A percentile compares a stretch with the other conserved stretches of the same genome.
phyloP scores from a whole-genome alignment of 2,797 vertebrate species.

The Sebastes baramenuke region DNA sequence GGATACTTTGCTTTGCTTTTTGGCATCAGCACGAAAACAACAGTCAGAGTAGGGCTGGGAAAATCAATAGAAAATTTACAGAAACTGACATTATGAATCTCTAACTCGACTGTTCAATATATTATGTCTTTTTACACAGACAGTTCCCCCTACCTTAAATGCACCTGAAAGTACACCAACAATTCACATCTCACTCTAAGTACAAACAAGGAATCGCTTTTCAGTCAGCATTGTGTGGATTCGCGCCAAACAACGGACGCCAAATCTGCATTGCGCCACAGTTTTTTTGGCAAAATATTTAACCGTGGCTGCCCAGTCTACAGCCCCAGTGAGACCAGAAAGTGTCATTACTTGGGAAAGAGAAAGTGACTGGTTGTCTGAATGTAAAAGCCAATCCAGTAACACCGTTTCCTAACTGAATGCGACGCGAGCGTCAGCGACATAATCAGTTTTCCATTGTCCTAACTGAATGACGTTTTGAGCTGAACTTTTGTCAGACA shows the following conservation, averaged over 20 bases:
- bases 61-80: background rate
- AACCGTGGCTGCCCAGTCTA: background rate
- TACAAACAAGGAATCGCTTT: background rate
- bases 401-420: too few species aligned
- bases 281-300: background rate
- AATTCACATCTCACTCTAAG: background rate
- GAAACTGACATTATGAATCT: background rate
- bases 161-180: background rate
- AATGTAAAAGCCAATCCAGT: background rate
- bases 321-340: background rate
- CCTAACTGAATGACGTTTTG: too few species aligned
- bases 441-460: too few species aligned
- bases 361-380: background rate
- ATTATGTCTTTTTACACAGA: background rate
- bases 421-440: accelerated
- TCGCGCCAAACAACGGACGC: background rate
- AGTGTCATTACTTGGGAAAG: background rate
- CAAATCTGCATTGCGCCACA: background rate
- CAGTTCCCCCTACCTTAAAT: background rate
- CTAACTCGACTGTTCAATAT: background rate
- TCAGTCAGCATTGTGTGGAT: background rate
- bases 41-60: background rate
- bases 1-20: background rate
- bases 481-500: too few species aligned
- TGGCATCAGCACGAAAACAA: background rate